phyloP scores from a whole-genome alignment of 2,888 invertebrate species.

The Drosophila nr. perissopoda region DNA sequence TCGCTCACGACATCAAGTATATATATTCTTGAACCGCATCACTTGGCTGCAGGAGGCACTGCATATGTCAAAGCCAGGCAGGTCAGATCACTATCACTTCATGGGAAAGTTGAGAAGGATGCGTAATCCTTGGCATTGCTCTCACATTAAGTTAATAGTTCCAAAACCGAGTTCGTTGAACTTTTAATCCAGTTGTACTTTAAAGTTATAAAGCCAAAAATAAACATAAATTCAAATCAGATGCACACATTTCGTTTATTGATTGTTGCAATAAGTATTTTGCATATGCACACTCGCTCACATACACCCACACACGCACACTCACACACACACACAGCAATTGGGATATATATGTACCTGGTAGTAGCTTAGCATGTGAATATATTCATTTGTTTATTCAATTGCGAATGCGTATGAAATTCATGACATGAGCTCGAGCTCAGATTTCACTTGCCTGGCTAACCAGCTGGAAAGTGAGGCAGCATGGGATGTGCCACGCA shows the following conservation, averaged over 20 bases:
- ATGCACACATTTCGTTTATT: slow-evolving; percentile 35
- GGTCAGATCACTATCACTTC: no score
- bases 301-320: not conserved
- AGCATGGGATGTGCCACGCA: not conserved
- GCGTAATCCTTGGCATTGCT: not conserved
- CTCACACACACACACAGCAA: slow-evolving; percentile 19
- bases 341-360: slow-evolving; percentile 16
- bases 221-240: slow-evolving; percentile 21
- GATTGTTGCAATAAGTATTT: slow-evolving; percentile 43
- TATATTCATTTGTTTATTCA: slow-evolving; percentile 59
- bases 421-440: slow-evolving; percentile 36
- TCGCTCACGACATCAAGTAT: no score
- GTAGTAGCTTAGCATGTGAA: slow-evolving; percentile 40
- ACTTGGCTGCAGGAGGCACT: not conserved
- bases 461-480: not conserved
- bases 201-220: not conserved
- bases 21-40: not conserved
- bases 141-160: no score
- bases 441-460: slow-evolving; percentile 18
- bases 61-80: not conserved
- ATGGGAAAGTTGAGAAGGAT: not conserved
- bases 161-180: not conserved
- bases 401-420: slow-evolving; percentile 52
- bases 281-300: slow-evolving; percentile 10
- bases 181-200: not conserved